A percentile compares a stretch with the other conserved stretches of the same genome.
Evolutionary conservation across 1,140 invertebrate species (phyloP).

Genomic region (Monochamus saltuarius): DNA sequence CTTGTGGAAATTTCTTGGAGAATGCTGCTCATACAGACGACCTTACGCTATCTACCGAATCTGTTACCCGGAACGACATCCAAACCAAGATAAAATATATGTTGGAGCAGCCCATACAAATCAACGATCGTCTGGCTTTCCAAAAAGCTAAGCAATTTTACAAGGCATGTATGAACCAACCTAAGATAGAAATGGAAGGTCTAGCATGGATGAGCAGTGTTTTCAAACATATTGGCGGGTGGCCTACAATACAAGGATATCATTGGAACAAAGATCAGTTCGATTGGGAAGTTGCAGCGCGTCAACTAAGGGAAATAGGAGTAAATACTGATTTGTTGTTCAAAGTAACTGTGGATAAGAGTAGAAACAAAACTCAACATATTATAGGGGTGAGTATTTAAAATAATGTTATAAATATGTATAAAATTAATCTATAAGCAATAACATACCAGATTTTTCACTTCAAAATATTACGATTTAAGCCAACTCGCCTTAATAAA

Average conservation of each 20-base stretch:
- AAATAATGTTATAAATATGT: too few species aligned
- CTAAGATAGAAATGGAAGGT: conserved; percentile 41
- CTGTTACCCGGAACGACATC: too few species aligned
- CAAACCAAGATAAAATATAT: conserved; percentile 30
- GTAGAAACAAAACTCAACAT: conserved; percentile 37
- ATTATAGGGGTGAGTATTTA: conserved; percentile 42
- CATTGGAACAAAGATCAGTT: conserved; percentile 57
- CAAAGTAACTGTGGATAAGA: conserved; percentile 33
- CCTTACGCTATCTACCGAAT: too few species aligned
- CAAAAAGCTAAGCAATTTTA: conserved; percentile 41
- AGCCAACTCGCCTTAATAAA: too few species aligned
- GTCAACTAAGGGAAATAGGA: conserved; percentile 41
- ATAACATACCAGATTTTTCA: too few species aligned
- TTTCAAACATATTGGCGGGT: conserved; percentile 60
- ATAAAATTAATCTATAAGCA: too few species aligned
- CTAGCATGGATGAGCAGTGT: conserved; percentile 54
- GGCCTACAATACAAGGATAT: conserved; percentile 60
- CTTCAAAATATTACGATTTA: too few species aligned
- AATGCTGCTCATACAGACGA: too few species aligned
- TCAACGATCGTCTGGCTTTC: conserved; percentile 28
- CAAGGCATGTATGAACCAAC: conserved; percentile 44
- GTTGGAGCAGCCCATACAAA: conserved; percentile 32
- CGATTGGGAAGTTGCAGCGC: conserved; percentile 45
- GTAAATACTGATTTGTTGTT: conserved; percentile 45
- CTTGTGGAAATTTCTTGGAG: too few species aligned